Base-by-base conservation (phyloP, 2,113 vertebrate genomes). In the Heterotis niloticus region DNA sequence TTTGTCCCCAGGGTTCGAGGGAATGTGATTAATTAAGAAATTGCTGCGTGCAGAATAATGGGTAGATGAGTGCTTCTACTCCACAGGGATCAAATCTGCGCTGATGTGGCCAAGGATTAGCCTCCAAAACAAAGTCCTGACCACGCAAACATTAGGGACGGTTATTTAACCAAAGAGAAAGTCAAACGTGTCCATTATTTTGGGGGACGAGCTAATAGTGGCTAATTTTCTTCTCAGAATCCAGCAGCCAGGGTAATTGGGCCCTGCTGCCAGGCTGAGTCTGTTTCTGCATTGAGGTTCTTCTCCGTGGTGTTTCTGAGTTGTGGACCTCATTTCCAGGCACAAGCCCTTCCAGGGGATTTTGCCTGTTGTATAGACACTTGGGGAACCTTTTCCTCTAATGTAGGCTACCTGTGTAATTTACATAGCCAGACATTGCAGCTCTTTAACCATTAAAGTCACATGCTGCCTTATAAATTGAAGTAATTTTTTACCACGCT, bases 81-180 rank as follows among this genome's bases (percentile, higher is more conserved):
- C 11, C 23, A n/a, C 5, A n/a, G 26, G 26, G 28, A n/a, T 28
- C 34, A 34, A 17, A 0, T 24, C 66, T 70, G 24, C 4, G 20
- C 24, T 60, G n/a, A 70, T 78, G 77, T 29, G 65, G 68, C 57
- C 51, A 56, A 62, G 28, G 56, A 17, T 71, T 62, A 71, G 23
- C 13, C 10, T 18, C 56, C 44, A 66, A 78, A 66, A 68, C n/a
- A 20, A 28, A 59, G 28, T 24, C n/a, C 77, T 59, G 77, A 44
- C 28, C 20, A 60, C 20, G 20, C 77, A 78, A 64, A 54, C 76
- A 28, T 34, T 67, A 67, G 77, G 29, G 23, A 29, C 24, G 0
- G 77, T n/a, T 44, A 60, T 60, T 70, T 60, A 23, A 29, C 17
- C 66, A 12, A 44, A 65, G n/a, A 26, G 26, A 28, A 60, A 78